Evolutionary conservation across 2,888 invertebrate genomes (phyloP), one percentile per base, ranked within the genome.

Genomic region (Amphipoea lucens): DNA sequence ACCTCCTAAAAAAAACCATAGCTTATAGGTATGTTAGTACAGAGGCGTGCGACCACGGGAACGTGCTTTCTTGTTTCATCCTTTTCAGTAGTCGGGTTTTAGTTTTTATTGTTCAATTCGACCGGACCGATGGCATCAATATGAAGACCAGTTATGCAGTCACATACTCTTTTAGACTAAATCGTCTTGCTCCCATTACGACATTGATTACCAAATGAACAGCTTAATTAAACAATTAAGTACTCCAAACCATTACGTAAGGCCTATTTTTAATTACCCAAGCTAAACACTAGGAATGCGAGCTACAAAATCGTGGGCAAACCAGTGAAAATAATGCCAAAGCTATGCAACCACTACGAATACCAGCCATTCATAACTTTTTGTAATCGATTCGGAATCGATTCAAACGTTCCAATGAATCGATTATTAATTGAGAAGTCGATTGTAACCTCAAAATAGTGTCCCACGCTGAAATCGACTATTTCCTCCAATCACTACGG

Each of bases 371-470:
- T 91, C 89, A 88, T 88, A 90, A 78, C 86, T 92, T 93, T 93
- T 94, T 92, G 92, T 91, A 88, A 83, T 84, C 92, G 89, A 93
- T 91, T 92, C 87, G 84, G 87, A 91, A 92, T 94, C 92, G 91
- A 93, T 91, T 90, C 86, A 87, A 87, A 86, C 88, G 84, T 90
- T 92, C 90, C 90, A 92, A 93, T 92, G 92, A 92, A 93, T 94
- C 92, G 91, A 91, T 94, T 93, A 93, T 93, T 92, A 94, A 94
- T 93, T 89, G 90, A 92, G 93, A 93, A 94, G 90, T 93, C 93
- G 92, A 93, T 93, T 93, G 91, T 94, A 95, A 94, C 95, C 95
- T 95, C 93, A 94, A 94, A 92, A 93, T 91, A 89, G 87, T 94
- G 94, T 95, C 95, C 95, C 95, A 96, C 96, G 95, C 94, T 81